A percentile compares a stretch with the other conserved stretches of the same genome.
Conservation (phyloP, 2,113 vertebrate species). For the Anolis carolinensis region DNA sequence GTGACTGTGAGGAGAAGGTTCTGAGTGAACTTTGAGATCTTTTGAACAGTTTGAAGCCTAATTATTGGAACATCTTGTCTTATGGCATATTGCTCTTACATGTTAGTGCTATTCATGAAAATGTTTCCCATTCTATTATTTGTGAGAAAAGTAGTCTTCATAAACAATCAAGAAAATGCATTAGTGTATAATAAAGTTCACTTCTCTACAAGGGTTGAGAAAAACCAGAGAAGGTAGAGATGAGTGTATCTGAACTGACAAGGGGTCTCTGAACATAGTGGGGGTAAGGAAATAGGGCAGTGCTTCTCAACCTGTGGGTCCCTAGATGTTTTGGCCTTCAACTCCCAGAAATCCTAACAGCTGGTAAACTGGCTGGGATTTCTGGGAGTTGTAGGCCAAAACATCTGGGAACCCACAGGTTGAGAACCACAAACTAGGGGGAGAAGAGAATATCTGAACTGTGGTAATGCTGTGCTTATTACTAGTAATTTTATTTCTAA, state of each 20-base stretch:
- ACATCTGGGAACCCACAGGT: no score
- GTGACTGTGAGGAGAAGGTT: neutral
- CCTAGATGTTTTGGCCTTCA: no score
- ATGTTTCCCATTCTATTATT: neutral
- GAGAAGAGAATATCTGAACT: neutral
- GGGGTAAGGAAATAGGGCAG: no score
- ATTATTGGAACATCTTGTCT: neutral
- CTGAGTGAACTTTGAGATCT: neutral
- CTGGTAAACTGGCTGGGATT: no score
- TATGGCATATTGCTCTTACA: neutral
- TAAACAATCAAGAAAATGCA: neutral
- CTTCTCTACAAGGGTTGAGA: neutral
- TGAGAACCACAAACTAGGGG: no score
- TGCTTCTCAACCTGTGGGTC: no score
- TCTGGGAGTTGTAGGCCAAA: no score
- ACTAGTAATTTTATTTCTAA: no score
- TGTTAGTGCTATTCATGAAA: neutral
- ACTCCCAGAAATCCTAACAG: no score
- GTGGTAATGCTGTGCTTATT: neutral
- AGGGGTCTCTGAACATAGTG: no score
- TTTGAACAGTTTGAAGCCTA: neutral
- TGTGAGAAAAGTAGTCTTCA: neutral
- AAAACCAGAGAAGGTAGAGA: neutral
- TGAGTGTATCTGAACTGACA: neutral
- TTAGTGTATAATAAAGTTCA: neutral